A percentile compares a stretch with the other conserved stretches of the same genome.
Conservation (phyloP, 2,888 invertebrate genomes). For the Endomychus coccineus region DNA sequence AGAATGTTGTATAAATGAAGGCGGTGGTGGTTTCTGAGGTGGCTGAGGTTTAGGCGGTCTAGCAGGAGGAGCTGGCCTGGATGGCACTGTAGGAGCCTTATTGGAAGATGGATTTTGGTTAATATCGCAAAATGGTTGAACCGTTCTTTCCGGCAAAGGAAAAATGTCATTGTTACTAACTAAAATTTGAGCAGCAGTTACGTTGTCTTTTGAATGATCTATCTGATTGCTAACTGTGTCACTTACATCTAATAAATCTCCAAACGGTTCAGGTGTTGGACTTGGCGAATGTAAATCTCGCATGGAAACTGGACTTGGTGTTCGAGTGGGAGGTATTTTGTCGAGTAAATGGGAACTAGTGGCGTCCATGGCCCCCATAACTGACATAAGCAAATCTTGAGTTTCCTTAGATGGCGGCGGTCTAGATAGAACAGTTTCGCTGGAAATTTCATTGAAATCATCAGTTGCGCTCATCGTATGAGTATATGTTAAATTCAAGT, state of each 20-base stretch:
- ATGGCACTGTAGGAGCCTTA: conserved; percentile 44
- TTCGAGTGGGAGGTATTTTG: conserved; percentile 75
- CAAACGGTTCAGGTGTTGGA: conserved; percentile 66
- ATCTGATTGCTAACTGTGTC: conserved; percentile 32
- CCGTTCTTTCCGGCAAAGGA: conserved; percentile 30
- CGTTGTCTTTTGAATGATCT: conserved; percentile 4
- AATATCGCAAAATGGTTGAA: conserved; percentile 39
- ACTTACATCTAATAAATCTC: conserved; percentile 58
- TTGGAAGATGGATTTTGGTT: conserved; percentile 41
- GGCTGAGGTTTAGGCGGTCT: conserved; percentile 34
- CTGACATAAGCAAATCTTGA: conserved; percentile 75
- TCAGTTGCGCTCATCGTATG: conserved; percentile 23
- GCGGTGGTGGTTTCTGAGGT: conserved; percentile 31
- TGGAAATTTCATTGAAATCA: conserved; percentile 19
- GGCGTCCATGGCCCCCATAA: conserved; percentile 83
- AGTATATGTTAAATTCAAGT: conserved; percentile 40
- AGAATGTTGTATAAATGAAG: conserved; percentile 21
- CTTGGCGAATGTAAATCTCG: conserved; percentile 76
- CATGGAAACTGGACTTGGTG: conserved; percentile 81
- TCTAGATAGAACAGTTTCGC: conserved; percentile 45
- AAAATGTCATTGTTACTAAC: conserved; percentile 26
- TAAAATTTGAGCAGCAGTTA: conserved; percentile 6
- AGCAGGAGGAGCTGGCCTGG: conserved; percentile 29
- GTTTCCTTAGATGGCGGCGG: conserved; percentile 70
- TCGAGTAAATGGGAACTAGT: conserved; percentile 78